phyloP scores from a whole-genome alignment of 2,797 vertebrate genomes.

The Melanotaenia trifasciata region DNA sequence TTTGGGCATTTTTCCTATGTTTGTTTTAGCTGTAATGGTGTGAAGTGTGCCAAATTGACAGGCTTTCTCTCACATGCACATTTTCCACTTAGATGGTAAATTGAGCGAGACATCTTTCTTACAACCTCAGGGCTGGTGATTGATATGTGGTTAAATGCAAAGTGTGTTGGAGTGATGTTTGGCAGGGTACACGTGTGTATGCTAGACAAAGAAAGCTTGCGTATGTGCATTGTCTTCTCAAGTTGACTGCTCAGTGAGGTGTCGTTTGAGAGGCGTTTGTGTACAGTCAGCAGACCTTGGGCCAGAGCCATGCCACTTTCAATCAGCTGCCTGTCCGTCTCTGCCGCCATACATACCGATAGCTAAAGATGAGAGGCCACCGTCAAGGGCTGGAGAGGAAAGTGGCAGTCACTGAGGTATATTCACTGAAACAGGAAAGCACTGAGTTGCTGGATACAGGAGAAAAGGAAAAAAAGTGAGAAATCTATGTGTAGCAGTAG shows the following conservation, averaged over 20 bases:
- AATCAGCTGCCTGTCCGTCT: slow-evolving; percentile 79
- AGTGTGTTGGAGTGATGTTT: slow-evolving; percentile 27
- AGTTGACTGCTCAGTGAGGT: slow-evolving; percentile 63
- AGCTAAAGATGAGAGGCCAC: slow-evolving; percentile 64
- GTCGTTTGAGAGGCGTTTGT: slow-evolving; percentile 71
- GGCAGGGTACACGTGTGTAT: slow-evolving; percentile 14
- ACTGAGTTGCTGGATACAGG: slow-evolving; percentile 25
- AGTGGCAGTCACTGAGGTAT: slow-evolving; percentile 66
- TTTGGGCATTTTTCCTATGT: slow-evolving; percentile 45
- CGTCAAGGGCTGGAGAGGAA: slow-evolving; percentile 62
- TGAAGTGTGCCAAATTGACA: slow-evolving; percentile 66
- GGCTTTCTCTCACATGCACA: slow-evolving; percentile 57
- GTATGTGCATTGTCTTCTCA: slow-evolving; percentile 75
- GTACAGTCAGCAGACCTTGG: slow-evolving; percentile 84
- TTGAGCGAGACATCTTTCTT: slow-evolving; percentile 70
- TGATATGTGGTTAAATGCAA: slow-evolving; percentile 64
- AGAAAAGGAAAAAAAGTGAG: slow-evolving; percentile 2
- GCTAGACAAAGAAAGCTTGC: slow-evolving; percentile 54
- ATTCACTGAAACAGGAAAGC: slow-evolving; percentile 60
- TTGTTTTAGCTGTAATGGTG: slow-evolving; percentile 57
- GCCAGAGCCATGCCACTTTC: slow-evolving; percentile 79
- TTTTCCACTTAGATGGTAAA: slow-evolving; percentile 62
- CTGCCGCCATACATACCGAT: slow-evolving; percentile 64
- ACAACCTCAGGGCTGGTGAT: slow-evolving; percentile 64
- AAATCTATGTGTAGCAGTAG: slow-evolving; percentile 32